Conservation (phyloP, 2,888 invertebrate genomes). For the Tetanocera ferruginea region DNA sequence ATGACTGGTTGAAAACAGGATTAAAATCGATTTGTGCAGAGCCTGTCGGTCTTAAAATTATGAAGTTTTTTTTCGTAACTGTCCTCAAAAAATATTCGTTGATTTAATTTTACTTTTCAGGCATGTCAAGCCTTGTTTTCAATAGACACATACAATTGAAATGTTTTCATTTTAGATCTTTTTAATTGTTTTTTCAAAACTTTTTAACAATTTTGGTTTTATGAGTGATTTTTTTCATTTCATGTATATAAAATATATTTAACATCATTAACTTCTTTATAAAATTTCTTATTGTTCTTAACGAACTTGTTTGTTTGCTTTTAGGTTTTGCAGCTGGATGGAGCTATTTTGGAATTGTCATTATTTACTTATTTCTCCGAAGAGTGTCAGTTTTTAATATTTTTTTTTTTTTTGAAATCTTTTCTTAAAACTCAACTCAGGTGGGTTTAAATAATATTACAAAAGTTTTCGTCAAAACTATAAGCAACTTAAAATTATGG, state of each 20-base stretch:
- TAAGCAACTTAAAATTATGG: constrained; percentile 25
- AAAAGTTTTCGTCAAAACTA: neutral
- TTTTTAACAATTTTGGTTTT: neutral
- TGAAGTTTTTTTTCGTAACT: too few relatives aligned
- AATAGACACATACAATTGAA: too few relatives aligned
- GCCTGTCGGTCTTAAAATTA: too few relatives aligned
- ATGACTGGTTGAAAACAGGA: too few relatives aligned
- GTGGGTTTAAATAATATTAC: neutral
- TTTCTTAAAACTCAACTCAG: too few relatives aligned
- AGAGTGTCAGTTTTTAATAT: neutral
- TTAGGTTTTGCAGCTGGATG: constrained; percentile 31
- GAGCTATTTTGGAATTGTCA: constrained; percentile 18
- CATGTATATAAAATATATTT: neutral
- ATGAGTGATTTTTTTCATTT: neutral
- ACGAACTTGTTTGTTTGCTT: neutral
- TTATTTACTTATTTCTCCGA: neutral
- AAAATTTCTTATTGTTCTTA: neutral
- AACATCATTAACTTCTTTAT: neutral
- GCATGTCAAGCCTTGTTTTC: too few relatives aligned
- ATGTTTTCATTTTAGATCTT: too few relatives aligned
- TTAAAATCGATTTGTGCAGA: too few relatives aligned
- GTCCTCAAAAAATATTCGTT: too few relatives aligned
- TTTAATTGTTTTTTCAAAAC: neutral
- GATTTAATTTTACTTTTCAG: too few relatives aligned
- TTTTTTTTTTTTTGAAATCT: neutral